Base-by-base conservation (phyloP, 2,113 vertebrate genomes). In the Trochalopteron elliotii region DNA sequence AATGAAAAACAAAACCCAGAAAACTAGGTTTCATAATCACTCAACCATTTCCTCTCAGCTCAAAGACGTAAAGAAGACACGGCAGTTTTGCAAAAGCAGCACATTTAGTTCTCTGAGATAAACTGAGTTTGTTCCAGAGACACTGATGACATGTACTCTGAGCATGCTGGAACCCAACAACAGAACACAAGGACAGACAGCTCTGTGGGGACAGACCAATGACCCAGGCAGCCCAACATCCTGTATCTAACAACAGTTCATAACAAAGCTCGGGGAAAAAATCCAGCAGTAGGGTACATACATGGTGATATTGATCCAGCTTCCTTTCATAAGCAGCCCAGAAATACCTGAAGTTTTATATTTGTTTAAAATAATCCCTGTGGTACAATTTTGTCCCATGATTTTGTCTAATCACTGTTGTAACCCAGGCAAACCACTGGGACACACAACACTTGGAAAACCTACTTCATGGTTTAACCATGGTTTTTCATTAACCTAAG, bases 101-200 rank as follows among this genome's bases (percentile, higher is more conserved):
- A 87, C 47, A 47, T 59, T 74, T 22, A 70, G 33, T 28, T 74
- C 47, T 74, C n/a, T 50, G 65, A 94, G 39, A 67, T 44, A 80
- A 90, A 86, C 10, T 21, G 45, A 67, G 33, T 76, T 63, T 84
- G 42, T 42, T 72, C 52, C 53, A 75, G 52, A 28, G n/a, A 83
- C n/a, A 57, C 14, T 0, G 0, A 53, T 19, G 15, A 40, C 3
- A 12, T 0, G 0, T 27, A 47, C 27, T 37, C 61, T 10, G 31
- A 83, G n/a, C 0, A 2, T 33, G 49, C 31, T 79, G 49, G 65
- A 87, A 76, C 40, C 19, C 0, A 0, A 16, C 18, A 53, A 44
- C 8, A 63, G 47, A 25, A 35, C 17, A 28, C 33, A 28, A 78
- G 61, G 61, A 87, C 2, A 2, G 61, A 87, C 2, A 2, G 61